phyloP scores from a whole-genome alignment of 2,888 invertebrate species.

The Aelia acuminata region DNA sequence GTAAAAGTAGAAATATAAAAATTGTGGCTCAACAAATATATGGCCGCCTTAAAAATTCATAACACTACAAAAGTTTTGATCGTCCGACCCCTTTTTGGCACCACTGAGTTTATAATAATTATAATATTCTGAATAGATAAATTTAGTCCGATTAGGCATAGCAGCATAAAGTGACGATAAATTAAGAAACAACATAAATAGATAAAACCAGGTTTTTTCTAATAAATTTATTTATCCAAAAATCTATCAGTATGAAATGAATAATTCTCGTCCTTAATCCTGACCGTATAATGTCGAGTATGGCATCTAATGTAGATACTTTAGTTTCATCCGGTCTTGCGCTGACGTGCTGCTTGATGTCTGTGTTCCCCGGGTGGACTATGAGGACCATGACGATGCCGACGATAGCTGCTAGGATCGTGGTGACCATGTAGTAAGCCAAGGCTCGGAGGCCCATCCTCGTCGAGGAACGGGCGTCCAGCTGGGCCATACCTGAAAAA shows the following conservation, averaged over 20 bases:
- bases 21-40: no score
- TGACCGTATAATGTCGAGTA: constrained; percentile 72
- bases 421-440: constrained; percentile 77
- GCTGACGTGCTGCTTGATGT: constrained; percentile 68
- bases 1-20: no score
- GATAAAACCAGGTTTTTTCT: no score
- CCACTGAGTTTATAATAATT: no score
- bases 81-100: no score
- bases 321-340: constrained; percentile 68
- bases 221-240: no score
- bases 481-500: constrained; percentile 74
- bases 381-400: constrained; percentile 76
- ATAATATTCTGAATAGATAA: no score
- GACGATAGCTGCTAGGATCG: constrained; percentile 76
- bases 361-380: constrained; percentile 77
- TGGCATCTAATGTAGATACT: constrained; percentile 74
- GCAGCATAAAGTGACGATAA: no score
- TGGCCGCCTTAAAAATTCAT: no score
- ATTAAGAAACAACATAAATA: no score
- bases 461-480: constrained; percentile 77
- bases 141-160: no score
- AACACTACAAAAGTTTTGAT: no score
- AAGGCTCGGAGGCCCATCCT: constrained; percentile 77
- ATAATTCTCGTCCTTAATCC: background rate
- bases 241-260: background rate